phyloP scores from a whole-genome alignment of 2,888 invertebrate genomes.

The Empis livida region DNA sequence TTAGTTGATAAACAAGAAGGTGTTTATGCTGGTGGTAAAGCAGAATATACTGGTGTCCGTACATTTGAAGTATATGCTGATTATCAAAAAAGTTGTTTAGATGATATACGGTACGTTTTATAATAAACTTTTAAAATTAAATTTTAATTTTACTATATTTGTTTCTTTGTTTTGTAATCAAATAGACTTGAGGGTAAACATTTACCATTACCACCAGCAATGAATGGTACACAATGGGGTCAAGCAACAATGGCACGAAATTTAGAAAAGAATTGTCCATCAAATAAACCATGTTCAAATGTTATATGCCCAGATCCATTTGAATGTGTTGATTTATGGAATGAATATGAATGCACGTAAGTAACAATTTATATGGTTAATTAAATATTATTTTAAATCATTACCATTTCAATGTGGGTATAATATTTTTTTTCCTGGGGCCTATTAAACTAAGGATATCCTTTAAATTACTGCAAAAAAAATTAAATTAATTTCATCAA shows the following conservation, averaged over 20 bases:
- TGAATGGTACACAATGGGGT: slow-evolving; percentile 93
- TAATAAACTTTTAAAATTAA: not conserved
- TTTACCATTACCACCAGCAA: slow-evolving; percentile 83
- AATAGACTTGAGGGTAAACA: slow-evolving; percentile 82
- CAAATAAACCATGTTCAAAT: slow-evolving; percentile 89
- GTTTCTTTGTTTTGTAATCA: not conserved
- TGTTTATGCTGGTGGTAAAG: slow-evolving; percentile 90
- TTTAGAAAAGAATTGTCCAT: slow-evolving; percentile 82
- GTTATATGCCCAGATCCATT: slow-evolving; percentile 89
- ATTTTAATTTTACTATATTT: not conserved
- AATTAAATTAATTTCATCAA: too few species aligned
- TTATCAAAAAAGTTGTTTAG: slow-evolving; percentile 76
- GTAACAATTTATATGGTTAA: slow-evolving; percentile 39
- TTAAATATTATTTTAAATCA: not conserved
- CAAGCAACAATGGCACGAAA: slow-evolving; percentile 90
- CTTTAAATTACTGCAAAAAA: too few species aligned
- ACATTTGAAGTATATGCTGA: slow-evolving; percentile 92
- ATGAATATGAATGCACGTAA: slow-evolving; percentile 97
- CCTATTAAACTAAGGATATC: too few species aligned
- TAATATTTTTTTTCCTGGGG: too few species aligned
- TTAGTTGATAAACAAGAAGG: slow-evolving; percentile 89
- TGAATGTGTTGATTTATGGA: slow-evolving; percentile 95
- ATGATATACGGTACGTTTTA: slow-evolving; percentile 40
- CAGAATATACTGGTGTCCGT: slow-evolving; percentile 85
- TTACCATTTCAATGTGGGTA: not conserved